Conservation (phyloP, 2,888 invertebrate species). For the Cataglyphis cursor region DNA sequence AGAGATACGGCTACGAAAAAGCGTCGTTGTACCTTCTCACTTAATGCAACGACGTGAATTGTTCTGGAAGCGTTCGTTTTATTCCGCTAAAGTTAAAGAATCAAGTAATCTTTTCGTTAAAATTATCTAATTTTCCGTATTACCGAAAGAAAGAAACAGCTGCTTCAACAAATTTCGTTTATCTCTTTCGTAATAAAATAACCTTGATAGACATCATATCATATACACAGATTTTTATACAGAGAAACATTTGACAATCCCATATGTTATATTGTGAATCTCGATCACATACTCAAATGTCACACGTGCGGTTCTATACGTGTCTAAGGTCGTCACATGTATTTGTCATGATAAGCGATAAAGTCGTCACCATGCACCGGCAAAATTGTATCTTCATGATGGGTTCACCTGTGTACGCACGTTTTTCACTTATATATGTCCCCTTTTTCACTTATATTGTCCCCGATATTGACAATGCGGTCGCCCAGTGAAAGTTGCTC, state of each 20-base stretch:
- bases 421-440: neutral
- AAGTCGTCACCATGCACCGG: conserved; percentile 2
- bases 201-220: too few species aligned
- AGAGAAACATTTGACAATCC: neutral
- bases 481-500: conserved; percentile 63
- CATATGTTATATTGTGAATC: neutral
- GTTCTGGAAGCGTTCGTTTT: conserved; percentile 9
- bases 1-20: conserved; percentile 6
- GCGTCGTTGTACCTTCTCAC: neutral
- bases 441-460: neutral
- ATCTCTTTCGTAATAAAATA: neutral
- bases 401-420: neutral
- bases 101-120: neutral
- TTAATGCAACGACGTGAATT: neutral
- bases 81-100: neutral
- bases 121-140: neutral
- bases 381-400: neutral
- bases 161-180: neutral
- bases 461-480: conserved; percentile 25
- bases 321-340: conserved; percentile 50
- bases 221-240: neutral
- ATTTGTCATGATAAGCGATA: conserved; percentile 37
- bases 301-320: conserved; percentile 28
- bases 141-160: neutral
- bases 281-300: neutral